These are phyloP conservation scores for Lithobates sylvaticus DNA, from an alignment of 2,797 vertebrate genomes.

Conservation along the genomic window DNA sequence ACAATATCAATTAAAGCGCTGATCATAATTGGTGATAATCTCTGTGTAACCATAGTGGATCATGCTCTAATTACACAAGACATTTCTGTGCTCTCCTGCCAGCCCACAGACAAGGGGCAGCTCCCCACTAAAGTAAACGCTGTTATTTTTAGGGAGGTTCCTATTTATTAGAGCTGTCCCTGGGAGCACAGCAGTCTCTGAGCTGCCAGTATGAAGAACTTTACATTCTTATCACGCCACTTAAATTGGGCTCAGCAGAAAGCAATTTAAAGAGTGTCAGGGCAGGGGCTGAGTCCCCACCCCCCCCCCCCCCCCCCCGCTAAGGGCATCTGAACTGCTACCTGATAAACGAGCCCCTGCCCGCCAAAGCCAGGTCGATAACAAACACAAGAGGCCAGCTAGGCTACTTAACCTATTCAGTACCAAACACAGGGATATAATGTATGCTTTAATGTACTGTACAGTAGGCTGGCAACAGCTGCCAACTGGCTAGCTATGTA, in stretches of 20 bases:
- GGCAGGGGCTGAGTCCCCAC: conserved; percentile 64
- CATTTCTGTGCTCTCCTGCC: conserved; percentile 25
- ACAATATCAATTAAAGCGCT: conserved; percentile 63
- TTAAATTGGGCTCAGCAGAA: conserved; percentile 67
- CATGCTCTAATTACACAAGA: conserved; percentile 61
- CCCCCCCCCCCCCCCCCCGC: too few species aligned
- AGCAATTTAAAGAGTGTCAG: conserved; percentile 68
- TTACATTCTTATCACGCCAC: conserved; percentile 64
- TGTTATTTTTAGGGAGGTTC: conserved; percentile 63
- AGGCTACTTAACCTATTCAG: conserved; percentile 28
- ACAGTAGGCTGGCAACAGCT: neutral
- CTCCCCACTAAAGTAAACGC: conserved; percentile 55
- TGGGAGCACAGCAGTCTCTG: conserved; percentile 64
- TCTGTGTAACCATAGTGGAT: conserved; percentile 54
- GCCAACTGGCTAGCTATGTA: neutral
- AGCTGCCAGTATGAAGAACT: conserved; percentile 65
- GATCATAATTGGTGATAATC: conserved; percentile 66
- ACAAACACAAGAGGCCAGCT: conserved; percentile 54
- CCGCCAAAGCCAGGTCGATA: conserved; percentile 61
- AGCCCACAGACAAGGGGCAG: conserved; percentile 56
- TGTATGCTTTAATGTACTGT: conserved; percentile 12
- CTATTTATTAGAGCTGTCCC: conserved; percentile 67
- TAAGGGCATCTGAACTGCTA: conserved; percentile 62
- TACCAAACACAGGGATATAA: conserved; percentile 18
- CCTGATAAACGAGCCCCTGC: conserved; percentile 65